These are phyloP conservation scores for Aphelenchoides fujianensis DNA, from an alignment of 1,140 invertebrate genomes.

Conservation along the genomic window DNA sequence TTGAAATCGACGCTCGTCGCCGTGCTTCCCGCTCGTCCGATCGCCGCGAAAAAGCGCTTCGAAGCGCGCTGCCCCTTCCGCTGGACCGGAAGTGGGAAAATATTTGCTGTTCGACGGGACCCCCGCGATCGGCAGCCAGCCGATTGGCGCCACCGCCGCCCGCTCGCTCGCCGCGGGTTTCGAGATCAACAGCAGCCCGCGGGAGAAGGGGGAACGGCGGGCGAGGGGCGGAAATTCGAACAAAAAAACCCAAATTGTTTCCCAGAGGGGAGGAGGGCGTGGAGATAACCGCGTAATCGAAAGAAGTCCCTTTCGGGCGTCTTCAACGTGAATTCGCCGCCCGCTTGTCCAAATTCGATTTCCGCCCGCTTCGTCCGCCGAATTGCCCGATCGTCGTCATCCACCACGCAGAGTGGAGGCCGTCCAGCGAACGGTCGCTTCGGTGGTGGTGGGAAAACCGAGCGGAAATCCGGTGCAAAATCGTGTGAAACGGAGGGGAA, in stretches of 20 bases:
- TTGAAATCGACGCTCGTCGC: background rate
- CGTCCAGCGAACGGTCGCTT: background rate
- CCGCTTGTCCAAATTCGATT: too few relatives aligned
- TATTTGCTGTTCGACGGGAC: background rate
- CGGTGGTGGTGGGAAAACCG: background rate
- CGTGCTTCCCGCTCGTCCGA: background rate
- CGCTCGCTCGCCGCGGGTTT: too few relatives aligned
- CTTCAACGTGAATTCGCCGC: too few relatives aligned
- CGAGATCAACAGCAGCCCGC: too few relatives aligned
- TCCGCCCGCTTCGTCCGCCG: too few relatives aligned
- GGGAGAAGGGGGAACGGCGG: background rate
- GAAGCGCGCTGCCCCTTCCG: too few relatives aligned
- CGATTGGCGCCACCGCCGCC: too few relatives aligned
- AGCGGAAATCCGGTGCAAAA: background rate
- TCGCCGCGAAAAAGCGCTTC: background rate
- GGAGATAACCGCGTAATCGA: too few relatives aligned
- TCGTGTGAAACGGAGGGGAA: background rate
- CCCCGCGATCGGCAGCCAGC: background rate
- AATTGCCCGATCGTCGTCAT: background rate
- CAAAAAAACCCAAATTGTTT: background rate
- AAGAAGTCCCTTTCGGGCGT: too few relatives aligned
- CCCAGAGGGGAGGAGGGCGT: background rate
- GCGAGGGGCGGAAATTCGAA: background rate
- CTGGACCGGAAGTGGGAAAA: background rate
- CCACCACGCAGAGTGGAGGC: background rate